These are phyloP conservation scores for Callionymus lyra DNA, from an alignment of 2,113 vertebrate species.

Conservation along the genomic window DNA sequence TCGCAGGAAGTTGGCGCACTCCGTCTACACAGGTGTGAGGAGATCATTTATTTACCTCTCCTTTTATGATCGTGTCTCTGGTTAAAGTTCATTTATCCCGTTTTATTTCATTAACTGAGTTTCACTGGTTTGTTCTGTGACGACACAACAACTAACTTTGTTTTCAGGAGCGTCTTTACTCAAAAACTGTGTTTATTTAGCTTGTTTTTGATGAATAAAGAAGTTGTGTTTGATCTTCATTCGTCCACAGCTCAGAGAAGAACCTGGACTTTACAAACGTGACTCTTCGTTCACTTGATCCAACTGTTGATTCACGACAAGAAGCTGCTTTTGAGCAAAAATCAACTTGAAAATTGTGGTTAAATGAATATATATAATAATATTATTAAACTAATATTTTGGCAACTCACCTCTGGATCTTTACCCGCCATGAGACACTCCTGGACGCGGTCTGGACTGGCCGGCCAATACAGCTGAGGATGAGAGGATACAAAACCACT, in stretches of 20 bases:
- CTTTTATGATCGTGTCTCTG: not conserved
- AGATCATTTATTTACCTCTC: not conserved
- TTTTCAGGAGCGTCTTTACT: too few relatives aligned
- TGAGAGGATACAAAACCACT: slow-evolving; percentile 2
- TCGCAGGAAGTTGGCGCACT: slow-evolving; percentile 73
- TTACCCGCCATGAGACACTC: slow-evolving; percentile 76
- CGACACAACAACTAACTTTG: too few relatives aligned
- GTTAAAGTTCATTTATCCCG: too few relatives aligned
- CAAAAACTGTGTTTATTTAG: too few relatives aligned
- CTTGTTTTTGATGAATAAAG: too few relatives aligned
- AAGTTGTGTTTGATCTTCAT: too few relatives aligned
- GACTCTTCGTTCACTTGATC: not conserved
- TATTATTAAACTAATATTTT: not conserved
- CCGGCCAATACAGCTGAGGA: slow-evolving; percentile 69
- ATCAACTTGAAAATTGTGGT: not conserved
- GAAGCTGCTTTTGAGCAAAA: not conserved
- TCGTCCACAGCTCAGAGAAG: too few relatives aligned
- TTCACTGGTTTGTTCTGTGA: too few relatives aligned
- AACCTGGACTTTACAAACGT: not conserved
- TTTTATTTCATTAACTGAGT: too few relatives aligned
- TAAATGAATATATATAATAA: not conserved
- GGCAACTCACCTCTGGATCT: slow-evolving; percentile 60
- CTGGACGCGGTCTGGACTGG: slow-evolving; percentile 65
- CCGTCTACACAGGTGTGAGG: slow-evolving; percentile 41
- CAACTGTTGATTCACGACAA: not conserved